phyloP scores from a whole-genome alignment of 2,113 vertebrate species.

The Mormyrus lacerda region DNA sequence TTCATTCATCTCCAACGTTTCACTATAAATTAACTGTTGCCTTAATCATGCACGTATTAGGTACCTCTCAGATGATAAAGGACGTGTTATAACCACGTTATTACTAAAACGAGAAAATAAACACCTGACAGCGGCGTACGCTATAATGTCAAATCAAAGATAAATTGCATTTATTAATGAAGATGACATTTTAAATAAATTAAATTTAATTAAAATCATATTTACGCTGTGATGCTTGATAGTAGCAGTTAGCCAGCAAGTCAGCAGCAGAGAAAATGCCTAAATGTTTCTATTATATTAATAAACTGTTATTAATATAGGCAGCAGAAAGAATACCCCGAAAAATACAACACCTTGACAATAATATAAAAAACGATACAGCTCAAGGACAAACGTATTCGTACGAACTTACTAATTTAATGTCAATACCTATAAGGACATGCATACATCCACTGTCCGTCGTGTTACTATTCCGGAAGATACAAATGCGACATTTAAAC shows the following conservation, averaged over 20 bases:
- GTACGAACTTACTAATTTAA: neutral
- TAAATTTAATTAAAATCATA: neutral
- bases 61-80: neutral
- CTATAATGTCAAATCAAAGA: neutral
- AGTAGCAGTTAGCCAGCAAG: neutral
- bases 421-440: neutral
- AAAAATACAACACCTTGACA: neutral
- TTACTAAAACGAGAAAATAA: neutral
- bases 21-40: neutral
- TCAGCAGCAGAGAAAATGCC: neutral
- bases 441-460: neutral
- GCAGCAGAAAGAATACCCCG: neutral
- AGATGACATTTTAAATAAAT: neutral
- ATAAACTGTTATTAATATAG: neutral
- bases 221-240: neutral
- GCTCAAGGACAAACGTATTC: neutral
- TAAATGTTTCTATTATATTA: neutral
- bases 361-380: neutral
- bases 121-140: neutral
- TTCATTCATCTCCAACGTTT: neutral
- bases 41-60: neutral
- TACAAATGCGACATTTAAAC: neutral
- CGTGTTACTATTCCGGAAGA: neutral
- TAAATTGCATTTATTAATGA: neutral
- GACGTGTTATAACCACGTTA: neutral